Percentiles rank a stretch among this genome's conserved stretches.
These are phyloP conservation scores for Meteorus sp. DNA, from an alignment of 1,140 invertebrate genomes.

Conservation along the genomic window DNA sequence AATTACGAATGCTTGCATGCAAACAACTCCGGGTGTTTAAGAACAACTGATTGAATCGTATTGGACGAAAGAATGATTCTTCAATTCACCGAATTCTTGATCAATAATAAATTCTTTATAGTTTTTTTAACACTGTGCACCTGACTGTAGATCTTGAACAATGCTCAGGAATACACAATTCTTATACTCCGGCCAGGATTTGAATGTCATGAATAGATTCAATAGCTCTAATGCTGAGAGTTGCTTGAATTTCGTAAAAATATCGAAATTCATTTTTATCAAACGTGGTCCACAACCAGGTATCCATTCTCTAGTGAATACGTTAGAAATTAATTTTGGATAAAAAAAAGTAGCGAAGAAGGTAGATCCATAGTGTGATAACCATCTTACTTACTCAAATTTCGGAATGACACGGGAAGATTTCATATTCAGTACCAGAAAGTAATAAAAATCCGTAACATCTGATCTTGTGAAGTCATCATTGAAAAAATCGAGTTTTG, in stretches of 20 bases:
- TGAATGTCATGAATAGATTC: conserved; percentile 50
- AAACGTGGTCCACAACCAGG: conserved; percentile 57
- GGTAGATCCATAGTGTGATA: neutral
- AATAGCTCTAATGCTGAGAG: conserved; percentile 46
- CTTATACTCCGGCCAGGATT: conserved; percentile 53
- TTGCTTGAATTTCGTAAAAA: conserved; percentile 55
- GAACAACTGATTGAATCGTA: no score
- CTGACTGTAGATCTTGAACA: no score
- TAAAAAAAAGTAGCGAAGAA: neutral
- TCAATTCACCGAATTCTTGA: neutral
- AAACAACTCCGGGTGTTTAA: no score
- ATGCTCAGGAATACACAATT: conserved; percentile 23
- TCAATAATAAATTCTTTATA: neutral
- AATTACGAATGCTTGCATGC: no score
- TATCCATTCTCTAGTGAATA: conserved; percentile 45
- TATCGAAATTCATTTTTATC: conserved; percentile 47
- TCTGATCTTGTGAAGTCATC: conserved; percentile 28
- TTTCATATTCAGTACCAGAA: conserved; percentile 42
- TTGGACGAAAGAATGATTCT: no score
- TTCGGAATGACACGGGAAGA: conserved; percentile 43
- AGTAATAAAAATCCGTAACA: conserved; percentile 49
- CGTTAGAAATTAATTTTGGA: neutral
- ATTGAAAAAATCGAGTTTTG: conserved; percentile 35
- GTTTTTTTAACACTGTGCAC: neutral
- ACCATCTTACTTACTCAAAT: conserved; percentile 48